phyloP scores from a whole-genome alignment of 2,797 vertebrate species.

The Atherinosoma microstoma region DNA sequence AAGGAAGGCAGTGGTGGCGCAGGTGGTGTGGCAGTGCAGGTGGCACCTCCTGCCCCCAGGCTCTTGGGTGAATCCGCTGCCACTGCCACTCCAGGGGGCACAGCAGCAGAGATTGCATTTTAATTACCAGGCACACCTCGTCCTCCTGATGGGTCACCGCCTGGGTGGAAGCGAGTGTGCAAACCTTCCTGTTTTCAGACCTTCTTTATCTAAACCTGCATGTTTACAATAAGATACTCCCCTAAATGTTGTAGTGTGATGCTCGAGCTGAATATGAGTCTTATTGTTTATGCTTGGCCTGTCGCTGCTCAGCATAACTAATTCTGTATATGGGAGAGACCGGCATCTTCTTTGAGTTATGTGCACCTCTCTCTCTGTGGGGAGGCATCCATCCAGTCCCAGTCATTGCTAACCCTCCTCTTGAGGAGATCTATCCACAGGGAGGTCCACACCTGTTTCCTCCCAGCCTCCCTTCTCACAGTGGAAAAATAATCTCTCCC shows the following conservation, averaged over 20 bases:
- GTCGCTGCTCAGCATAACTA: slow-evolving; percentile 68
- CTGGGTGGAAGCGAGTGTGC: slow-evolving; percentile 64
- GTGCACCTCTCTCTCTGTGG: slow-evolving; percentile 68
- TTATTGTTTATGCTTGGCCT: slow-evolving; percentile 72
- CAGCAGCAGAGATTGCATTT: slow-evolving; percentile 86
- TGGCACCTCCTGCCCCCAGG: slow-evolving; percentile 84
- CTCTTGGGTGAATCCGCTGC: slow-evolving; percentile 77
- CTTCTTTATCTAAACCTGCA: slow-evolving; percentile 49
- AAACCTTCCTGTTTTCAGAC: slow-evolving; percentile 55
- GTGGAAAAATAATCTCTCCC: slow-evolving; percentile 66
- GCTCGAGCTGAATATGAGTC: slow-evolving; percentile 38
- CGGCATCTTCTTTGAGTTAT: slow-evolving; percentile 77
- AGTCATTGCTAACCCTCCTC: slow-evolving; percentile 76
- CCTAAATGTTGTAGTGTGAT: slow-evolving; percentile 33
- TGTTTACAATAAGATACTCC: slow-evolving; percentile 66
- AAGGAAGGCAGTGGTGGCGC: slow-evolving; percentile 85
- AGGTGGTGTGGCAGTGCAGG: slow-evolving; percentile 86
- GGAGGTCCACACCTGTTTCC: slow-evolving; percentile 80
- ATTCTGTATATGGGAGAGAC: slow-evolving; percentile 60
- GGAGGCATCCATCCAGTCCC: slow-evolving; percentile 76
- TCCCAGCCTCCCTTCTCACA: slow-evolving; percentile 31
- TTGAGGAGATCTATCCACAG: slow-evolving; percentile 74
- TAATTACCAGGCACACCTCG: slow-evolving; percentile 85
- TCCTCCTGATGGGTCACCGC: slow-evolving; percentile 82
- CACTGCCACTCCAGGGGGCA: slow-evolving; percentile 77